A percentile compares a stretch with the other conserved stretches of the same genome.
Evolutionary conservation across 2,113 vertebrate species (phyloP).

Genomic region (Recurvirostra avosetta): DNA sequence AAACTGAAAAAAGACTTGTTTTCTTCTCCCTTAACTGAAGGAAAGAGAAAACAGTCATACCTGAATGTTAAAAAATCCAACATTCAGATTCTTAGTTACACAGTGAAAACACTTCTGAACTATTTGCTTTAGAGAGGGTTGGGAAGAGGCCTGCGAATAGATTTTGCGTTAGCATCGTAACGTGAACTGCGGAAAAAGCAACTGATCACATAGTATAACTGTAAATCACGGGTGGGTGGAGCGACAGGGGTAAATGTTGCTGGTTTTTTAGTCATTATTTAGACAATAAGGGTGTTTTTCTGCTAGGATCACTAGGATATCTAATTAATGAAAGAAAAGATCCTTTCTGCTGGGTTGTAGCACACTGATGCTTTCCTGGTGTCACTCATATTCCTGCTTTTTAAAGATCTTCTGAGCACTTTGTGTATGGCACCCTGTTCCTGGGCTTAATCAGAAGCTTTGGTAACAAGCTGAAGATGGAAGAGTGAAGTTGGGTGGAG

Average conservation of each 20-base stretch:
- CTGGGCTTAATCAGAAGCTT: conserved; percentile 35
- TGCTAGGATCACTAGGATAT: conserved; percentile 2
- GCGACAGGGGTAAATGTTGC: background rate
- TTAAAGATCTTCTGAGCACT: background rate
- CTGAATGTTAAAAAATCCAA: background rate
- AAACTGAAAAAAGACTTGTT: conserved; percentile 55
- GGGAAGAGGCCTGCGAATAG: background rate
- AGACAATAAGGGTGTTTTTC: conserved; percentile 24
- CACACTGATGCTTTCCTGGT: background rate
- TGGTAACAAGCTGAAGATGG: background rate
- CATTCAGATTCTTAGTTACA: conserved; percentile 9
- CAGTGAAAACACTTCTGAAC: conserved; percentile 21
- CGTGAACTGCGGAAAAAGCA: background rate
- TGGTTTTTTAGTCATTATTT: background rate
- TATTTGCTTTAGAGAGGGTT: conserved; percentile 11
- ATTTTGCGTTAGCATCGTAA: background rate
- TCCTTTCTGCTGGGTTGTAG: background rate
- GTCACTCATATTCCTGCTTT: conserved; percentile 20
- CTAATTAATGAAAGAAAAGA: conserved; percentile 54
- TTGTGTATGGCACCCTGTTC: background rate
- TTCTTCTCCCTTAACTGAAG: conserved; percentile 59
- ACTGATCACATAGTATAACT: background rate
- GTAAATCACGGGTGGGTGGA: background rate
- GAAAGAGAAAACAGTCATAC: conserved; percentile 55
- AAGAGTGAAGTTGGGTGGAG: background rate